A percentile compares a stretch with the other conserved stretches of the same genome.
Evolutionary conservation across 92 coral and sea anemone species (phyloP).

Genomic region (Hydrozoanthus gracilis): DNA sequence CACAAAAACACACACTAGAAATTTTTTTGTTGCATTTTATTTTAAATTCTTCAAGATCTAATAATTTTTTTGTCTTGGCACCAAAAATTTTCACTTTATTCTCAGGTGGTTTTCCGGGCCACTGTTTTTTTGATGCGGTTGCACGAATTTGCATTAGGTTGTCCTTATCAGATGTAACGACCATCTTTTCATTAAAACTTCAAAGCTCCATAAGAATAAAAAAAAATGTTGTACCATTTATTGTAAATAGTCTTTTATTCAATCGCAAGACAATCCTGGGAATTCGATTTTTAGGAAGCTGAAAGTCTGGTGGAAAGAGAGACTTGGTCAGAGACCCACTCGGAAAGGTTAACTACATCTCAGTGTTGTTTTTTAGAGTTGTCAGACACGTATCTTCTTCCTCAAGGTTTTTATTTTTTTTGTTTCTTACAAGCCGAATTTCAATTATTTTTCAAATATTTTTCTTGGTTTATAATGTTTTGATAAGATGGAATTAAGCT

Average conservation of each 20-base stretch:
- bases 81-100: too few species aligned
- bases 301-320: background rate
- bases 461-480: background rate
- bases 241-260: background rate
- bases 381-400: background rate
- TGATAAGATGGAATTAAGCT: background rate
- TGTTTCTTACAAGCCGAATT: background rate
- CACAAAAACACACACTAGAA: too few species aligned
- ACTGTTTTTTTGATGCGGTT: background rate
- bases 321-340: background rate
- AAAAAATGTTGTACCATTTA: background rate
- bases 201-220: background rate
- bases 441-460: background rate
- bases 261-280: background rate
- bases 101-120: too few species aligned
- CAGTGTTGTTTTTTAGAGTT: background rate
- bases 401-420: background rate
- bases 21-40: too few species aligned
- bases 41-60: too few species aligned
- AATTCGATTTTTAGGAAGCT: background rate
- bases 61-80: too few species aligned
- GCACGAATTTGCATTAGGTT: background rate
- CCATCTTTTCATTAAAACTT: conserved; percentile 10
- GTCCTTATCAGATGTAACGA: conserved; percentile 1
- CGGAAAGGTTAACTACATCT: background rate